phyloP scores from a whole-genome alignment of 2,113 vertebrate species.

The Hystrix cristata region DNA sequence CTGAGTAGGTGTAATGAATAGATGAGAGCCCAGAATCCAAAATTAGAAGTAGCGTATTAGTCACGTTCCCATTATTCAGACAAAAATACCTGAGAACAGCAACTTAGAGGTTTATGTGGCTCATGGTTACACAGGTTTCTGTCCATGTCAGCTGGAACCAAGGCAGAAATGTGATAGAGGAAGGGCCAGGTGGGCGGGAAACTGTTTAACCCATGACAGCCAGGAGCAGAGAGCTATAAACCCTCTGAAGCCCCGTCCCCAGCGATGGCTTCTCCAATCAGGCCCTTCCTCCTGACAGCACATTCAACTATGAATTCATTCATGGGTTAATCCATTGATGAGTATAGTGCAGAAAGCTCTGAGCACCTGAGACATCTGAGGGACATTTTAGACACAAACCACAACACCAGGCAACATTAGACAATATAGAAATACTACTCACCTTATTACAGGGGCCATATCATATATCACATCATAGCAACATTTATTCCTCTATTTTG shows the following conservation, averaged over 20 bases:
- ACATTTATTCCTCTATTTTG: not conserved
- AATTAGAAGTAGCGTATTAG: not conserved
- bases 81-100: not conserved
- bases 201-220: not conserved
- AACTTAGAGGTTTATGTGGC: not conserved
- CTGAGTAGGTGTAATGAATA: not conserved
- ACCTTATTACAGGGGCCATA: not conserved
- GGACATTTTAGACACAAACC: not conserved
- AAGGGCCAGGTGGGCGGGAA: not conserved
- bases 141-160: not conserved
- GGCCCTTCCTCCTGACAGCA: not conserved
- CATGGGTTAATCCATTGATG: not conserved
- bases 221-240: not conserved
- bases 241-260: rapidly evolving
- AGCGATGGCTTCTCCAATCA: too few species aligned
- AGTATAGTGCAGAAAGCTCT: not conserved
- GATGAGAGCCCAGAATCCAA: not conserved
- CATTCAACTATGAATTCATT: not conserved
- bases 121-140: not conserved
- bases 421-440: not conserved
- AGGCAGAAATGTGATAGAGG: not conserved
- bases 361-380: not conserved
- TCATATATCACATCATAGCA: not conserved
- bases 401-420: not conserved
- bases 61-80: not conserved